Evolutionary conservation across 2,113 vertebrate species (phyloP).

Genomic region (Sylvicapra grimmia): DNA sequence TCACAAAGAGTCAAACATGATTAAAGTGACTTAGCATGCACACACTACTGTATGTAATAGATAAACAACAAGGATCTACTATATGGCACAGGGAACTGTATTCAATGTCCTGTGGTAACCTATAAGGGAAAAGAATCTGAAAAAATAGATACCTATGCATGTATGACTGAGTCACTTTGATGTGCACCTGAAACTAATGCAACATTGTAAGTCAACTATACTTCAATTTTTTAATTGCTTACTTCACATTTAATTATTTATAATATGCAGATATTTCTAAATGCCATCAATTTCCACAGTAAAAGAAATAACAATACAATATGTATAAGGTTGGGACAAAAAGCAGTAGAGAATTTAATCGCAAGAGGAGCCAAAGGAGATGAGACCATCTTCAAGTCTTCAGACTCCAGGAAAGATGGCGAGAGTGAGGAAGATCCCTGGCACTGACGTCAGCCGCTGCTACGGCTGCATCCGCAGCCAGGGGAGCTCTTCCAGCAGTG

Average conservation of each 20-base stretch:
- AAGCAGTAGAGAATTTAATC: not conserved
- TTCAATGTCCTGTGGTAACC: not conserved
- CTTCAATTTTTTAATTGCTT: not conserved
- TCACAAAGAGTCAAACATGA: not conserved
- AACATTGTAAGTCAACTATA: not conserved
- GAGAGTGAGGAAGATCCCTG: rapidly evolving
- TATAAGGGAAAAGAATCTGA: not conserved
- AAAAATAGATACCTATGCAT: not conserved
- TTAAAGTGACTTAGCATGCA: not conserved
- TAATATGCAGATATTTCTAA: not conserved
- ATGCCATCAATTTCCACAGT: not conserved
- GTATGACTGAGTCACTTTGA: not conserved
- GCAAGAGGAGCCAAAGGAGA: not conserved
- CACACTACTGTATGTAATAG: not conserved
- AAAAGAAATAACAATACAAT: not conserved
- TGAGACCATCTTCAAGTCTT: not conserved
- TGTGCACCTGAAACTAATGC: not conserved
- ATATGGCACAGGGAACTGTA: not conserved
- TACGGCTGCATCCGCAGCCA: rapidly evolving
- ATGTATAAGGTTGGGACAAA: not conserved
- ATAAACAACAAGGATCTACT: not conserved
- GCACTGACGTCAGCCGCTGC: not conserved
- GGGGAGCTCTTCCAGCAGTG: rapidly evolving
- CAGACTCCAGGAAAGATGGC: not conserved
- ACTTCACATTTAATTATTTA: not conserved